Conservation (phyloP, 2,797 vertebrate genomes). For the Sebastes oblongus region DNA sequence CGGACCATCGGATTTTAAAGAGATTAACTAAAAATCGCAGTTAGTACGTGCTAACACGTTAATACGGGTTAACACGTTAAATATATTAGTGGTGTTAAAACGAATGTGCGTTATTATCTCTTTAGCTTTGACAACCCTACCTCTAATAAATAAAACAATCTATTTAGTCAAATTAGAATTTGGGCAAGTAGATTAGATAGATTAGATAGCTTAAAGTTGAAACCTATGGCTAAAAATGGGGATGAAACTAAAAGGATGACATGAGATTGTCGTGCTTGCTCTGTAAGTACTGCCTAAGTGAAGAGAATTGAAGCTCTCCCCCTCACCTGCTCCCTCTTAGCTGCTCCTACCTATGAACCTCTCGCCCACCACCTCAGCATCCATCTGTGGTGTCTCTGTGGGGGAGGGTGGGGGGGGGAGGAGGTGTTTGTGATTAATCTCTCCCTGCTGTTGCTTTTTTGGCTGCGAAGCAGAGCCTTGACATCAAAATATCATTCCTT, state of each 20-base stretch:
- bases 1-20: too few relatives aligned
- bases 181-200: not conserved
- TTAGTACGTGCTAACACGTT: too few relatives aligned
- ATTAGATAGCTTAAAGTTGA: not conserved
- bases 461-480: not conserved
- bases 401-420: not conserved
- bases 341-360: conserved; percentile 20
- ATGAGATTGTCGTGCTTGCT: not conserved
- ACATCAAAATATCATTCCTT: conserved; percentile 31
- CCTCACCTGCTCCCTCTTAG: not conserved
- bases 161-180: too few relatives aligned
- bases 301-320: not conserved
- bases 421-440: conserved; percentile 33
- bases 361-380: conserved; percentile 30
- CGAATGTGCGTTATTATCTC: too few relatives aligned
- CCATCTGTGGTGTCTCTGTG: conserved; percentile 9
- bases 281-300: not conserved
- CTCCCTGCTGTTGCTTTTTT: conserved; percentile 34
- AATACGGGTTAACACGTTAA: too few relatives aligned
- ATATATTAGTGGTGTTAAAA: too few relatives aligned
- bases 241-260: not conserved
- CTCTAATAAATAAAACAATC: too few relatives aligned
- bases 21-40: too few relatives aligned
- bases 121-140: too few relatives aligned
- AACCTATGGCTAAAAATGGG: not conserved